Evolutionary conservation across 2,113 vertebrate genomes (phyloP).

Genomic region (Fregata magnificens): DNA sequence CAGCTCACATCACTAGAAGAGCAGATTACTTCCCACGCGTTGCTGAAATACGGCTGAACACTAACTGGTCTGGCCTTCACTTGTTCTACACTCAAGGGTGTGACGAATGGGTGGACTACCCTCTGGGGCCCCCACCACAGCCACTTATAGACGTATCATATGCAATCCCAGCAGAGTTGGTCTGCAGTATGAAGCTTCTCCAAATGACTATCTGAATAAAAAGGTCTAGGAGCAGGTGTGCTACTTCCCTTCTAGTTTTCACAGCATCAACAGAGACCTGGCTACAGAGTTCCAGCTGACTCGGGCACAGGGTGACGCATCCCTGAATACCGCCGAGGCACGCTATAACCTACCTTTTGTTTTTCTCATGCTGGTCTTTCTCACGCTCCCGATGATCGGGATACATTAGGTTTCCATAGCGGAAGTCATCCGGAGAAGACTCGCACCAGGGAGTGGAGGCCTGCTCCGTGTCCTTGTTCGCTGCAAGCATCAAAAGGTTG

Average conservation of each 20-base stretch:
- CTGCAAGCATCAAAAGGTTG: conserved; percentile 40
- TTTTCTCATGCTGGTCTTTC: conserved; percentile 94
- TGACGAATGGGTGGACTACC: too few species aligned
- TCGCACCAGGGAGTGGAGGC: conserved; percentile 84
- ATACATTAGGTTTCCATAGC: conserved; percentile 81
- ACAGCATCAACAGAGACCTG: not conserved
- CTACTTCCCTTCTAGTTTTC: not conserved
- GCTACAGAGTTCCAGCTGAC: not conserved
- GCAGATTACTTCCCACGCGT: not conserved
- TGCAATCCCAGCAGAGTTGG: not conserved
- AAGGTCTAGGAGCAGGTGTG: not conserved
- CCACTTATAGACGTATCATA: not conserved
- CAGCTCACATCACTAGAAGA: not conserved
- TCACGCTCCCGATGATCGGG: conserved; percentile 89
- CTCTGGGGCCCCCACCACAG: accelerated
- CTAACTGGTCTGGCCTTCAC: not conserved
- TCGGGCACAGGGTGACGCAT: not conserved
- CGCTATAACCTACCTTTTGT: conserved; percentile 82
- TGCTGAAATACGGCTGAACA: not conserved
- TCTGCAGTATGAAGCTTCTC: not conserved
- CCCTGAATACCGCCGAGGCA: accelerated
- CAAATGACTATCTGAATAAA: not conserved
- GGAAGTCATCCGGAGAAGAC: conserved; percentile 90
- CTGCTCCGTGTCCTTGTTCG: conserved; percentile 84
- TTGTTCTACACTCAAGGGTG: not conserved